Evolutionary conservation across 2,888 invertebrate species (phyloP).

Genomic region (Odontocerum albicorne): DNA sequence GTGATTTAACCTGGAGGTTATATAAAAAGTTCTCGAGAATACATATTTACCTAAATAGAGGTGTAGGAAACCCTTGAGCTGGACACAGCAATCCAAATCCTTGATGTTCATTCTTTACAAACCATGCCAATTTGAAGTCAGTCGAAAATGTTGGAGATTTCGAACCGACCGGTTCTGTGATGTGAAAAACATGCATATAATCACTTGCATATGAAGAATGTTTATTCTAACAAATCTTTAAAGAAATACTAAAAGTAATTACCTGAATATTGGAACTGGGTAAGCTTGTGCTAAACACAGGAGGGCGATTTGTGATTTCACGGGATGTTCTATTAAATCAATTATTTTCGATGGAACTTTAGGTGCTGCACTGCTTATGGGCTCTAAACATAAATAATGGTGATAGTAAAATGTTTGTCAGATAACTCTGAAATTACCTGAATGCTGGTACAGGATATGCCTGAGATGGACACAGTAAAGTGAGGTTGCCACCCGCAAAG

Average conservation of each 20-base stretch:
- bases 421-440: slow-evolving; percentile 52
- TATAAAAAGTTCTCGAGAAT: slow-evolving; percentile 40
- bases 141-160: slow-evolving; percentile 52
- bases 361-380: slow-evolving; percentile 69
- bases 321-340: slow-evolving; percentile 42
- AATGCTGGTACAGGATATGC: slow-evolving; percentile 70
- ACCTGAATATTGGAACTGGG: slow-evolving; percentile 71
- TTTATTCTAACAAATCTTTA: not conserved
- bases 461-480: slow-evolving; percentile 73
- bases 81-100: slow-evolving; percentile 63
- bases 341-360: slow-evolving; percentile 63
- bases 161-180: slow-evolving; percentile 50
- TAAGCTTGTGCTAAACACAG: slow-evolving; percentile 68
- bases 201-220: not conserved
- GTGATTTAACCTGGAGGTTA: slow-evolving; percentile 37
- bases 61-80: slow-evolving; percentile 73
- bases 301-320: slow-evolving; percentile 49
- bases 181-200: slow-evolving; percentile 16
- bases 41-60: slow-evolving; percentile 65
- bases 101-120: slow-evolving; percentile 44
- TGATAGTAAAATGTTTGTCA: slow-evolving; percentile 7
- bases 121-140: slow-evolving; percentile 47
- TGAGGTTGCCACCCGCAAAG: slow-evolving; percentile 52
- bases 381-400: slow-evolving; percentile 53
- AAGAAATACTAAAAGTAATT: slow-evolving; percentile 37